phyloP scores from a whole-genome alignment of 2,113 vertebrate genomes.

The Xenotilapia caudafasciata region DNA sequence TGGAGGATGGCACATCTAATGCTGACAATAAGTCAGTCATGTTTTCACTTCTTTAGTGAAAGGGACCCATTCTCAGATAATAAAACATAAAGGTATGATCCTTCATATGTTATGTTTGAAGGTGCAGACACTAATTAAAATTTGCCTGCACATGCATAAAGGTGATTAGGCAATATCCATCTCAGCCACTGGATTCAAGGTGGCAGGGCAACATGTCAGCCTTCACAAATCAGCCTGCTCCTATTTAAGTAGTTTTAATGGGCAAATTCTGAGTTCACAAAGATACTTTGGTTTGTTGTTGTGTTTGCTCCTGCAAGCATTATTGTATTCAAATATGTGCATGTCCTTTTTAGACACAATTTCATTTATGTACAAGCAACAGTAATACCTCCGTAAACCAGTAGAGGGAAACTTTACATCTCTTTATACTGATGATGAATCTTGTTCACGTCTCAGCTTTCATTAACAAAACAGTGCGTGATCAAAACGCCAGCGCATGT shows the following conservation, averaged over 20 bases:
- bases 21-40: background rate
- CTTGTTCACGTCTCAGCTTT: background rate
- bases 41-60: background rate
- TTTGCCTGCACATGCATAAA: background rate
- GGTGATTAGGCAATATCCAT: background rate
- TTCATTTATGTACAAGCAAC: background rate
- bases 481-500: background rate
- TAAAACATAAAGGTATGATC: background rate
- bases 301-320: background rate
- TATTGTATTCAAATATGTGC: background rate
- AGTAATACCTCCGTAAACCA: background rate
- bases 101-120: background rate
- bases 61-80: background rate
- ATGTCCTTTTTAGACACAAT: background rate
- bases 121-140: background rate
- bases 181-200: background rate
- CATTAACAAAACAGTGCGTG: background rate
- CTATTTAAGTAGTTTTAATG: background rate
- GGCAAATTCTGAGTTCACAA: background rate
- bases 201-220: rapidly evolving
- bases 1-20: background rate
- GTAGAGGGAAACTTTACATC: background rate
- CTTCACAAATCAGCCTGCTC: background rate
- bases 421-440: background rate
- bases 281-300: background rate